Evolutionary conservation across 2,797 vertebrate species (phyloP).

Genomic region (Hyperoplus lanceolatus): DNA sequence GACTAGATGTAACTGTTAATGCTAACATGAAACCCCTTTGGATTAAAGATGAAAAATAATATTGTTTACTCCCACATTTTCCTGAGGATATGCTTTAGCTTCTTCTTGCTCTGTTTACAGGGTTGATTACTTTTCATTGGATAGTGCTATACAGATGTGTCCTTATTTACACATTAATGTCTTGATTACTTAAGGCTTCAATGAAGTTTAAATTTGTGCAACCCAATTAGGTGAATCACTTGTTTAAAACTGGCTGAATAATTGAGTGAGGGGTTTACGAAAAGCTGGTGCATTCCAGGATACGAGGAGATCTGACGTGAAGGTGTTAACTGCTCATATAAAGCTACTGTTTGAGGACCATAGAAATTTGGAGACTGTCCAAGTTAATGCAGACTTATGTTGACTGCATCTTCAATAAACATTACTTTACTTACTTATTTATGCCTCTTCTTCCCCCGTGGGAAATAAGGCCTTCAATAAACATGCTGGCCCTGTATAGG

Average conservation of each 20-base stretch:
- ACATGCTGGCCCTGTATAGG: constrained; percentile 6
- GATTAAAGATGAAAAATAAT: background rate
- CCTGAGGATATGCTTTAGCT: background rate
- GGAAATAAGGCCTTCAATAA: background rate
- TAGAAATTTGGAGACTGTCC: background rate
- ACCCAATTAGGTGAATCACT: background rate
- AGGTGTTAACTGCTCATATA: background rate
- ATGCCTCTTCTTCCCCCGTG: too few relatives aligned
- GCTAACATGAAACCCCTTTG: background rate
- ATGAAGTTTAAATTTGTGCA: background rate
- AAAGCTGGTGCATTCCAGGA: background rate
- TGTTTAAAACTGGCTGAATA: background rate
- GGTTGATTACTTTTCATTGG: background rate
- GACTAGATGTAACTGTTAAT: background rate
- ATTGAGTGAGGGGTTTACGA: background rate
- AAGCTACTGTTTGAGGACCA: too few relatives aligned
- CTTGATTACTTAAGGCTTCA: background rate
- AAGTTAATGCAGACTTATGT: background rate
- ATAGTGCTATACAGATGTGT: background rate
- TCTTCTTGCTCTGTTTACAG: background rate
- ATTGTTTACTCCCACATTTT: too few relatives aligned
- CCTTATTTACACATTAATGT: background rate
- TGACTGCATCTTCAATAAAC: constrained; percentile 12
- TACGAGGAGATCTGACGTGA: background rate
- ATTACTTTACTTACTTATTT: too few relatives aligned